Base-by-base conservation (phyloP, 2,797 vertebrate species). In the Myripristis jacobus region DNA sequence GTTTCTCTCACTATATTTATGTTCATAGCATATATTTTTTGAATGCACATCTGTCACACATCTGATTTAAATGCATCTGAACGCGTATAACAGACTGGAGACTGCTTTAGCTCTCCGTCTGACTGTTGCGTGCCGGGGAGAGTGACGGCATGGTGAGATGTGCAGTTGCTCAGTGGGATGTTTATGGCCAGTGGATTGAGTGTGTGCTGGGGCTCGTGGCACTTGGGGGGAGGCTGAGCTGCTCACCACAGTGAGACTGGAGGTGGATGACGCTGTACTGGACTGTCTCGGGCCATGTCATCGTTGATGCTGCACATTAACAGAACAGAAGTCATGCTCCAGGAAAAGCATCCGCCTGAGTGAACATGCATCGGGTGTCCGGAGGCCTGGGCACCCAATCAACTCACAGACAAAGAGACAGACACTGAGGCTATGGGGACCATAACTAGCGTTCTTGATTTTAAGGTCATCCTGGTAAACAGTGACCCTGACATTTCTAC, bases 1-100 rank as follows among this genome's bases (percentile, higher is more conserved):
- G 58, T 71, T 53, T 71, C 61, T 22, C 73, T 72, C 54, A n/a
- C 62, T 55, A 43, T 19, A 67, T 88, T 83, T 86, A 75, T 77
- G 80, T 77, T 83, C 80, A 85, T 66, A 66, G 76, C 76, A 71
- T 81, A 65, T 46, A 53, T 19, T 41, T 19, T 41, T 29, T 21
- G 24, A 55, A 53, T 16, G 4, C 73, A 69, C 73, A 76, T 75
- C 80, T 84, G 86, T 84, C 85, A 87, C 75, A 84, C 62, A 58
- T 51, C 79, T 84, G 81, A 86, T 87, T 90, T 83, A 82, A 89
- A 83, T 81, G 85, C 81, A 81, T 84, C 82, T 87, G 79, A 72
- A 70, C 73, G 77, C 72, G 63, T 66, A 16, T 44, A 59, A 82
- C 77, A 73, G 73, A 52, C 69, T 48, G n/a, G 59, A 71, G 81